Conservation (phyloP, 2,113 vertebrate genomes). For the Gymnorhina tibicen region DNA sequence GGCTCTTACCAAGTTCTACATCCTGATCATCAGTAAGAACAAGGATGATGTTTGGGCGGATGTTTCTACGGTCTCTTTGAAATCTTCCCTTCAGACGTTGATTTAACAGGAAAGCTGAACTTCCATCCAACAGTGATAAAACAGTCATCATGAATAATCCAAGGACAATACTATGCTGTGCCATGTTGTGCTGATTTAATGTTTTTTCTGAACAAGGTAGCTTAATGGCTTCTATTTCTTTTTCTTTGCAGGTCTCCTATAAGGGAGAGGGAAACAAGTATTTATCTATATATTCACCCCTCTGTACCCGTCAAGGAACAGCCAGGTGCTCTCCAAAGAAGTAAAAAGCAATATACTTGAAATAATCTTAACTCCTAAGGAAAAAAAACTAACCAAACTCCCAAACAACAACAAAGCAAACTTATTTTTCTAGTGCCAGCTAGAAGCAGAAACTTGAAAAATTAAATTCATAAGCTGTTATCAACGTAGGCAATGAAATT, state of each 20-base stretch:
- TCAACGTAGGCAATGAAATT: accelerated
- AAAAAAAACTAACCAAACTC: background rate
- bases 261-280: background rate
- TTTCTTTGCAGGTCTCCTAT: conserved; percentile 47
- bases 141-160: conserved; percentile 75
- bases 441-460: background rate
- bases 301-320: background rate
- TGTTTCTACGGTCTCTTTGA: conserved; percentile 93
- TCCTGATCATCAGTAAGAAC: conserved; percentile 97
- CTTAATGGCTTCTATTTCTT: conserved; percentile 24
- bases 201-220: background rate
- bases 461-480: background rate
- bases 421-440: background rate
- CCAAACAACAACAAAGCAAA: background rate
- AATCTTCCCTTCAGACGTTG: conserved; percentile 89
- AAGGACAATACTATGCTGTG: conserved; percentile 63
- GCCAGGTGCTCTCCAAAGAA: background rate
- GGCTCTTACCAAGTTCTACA: conserved; percentile 87
- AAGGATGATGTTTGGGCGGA: conserved; percentile 95
- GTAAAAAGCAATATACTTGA: background rate
- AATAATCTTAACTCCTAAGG: background rate
- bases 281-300: background rate
- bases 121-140: conserved; percentile 72
- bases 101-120: conserved; percentile 77
- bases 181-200: conserved; percentile 50